phyloP scores from a whole-genome alignment of 2,888 invertebrate species.

The Sphaeridia pumilis region DNA sequence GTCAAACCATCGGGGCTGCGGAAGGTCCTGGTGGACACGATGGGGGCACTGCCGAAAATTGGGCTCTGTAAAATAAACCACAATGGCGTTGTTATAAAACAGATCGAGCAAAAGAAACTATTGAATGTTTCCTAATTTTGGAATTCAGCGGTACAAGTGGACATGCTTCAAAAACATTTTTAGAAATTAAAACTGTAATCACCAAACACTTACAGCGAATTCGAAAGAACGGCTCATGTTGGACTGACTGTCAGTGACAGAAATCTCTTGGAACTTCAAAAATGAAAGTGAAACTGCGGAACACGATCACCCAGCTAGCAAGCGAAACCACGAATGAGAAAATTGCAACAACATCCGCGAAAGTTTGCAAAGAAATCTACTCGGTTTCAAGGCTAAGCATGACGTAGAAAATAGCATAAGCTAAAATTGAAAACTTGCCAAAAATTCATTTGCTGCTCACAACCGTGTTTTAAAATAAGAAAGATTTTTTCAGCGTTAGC shows the following conservation, averaged over 20 bases:
- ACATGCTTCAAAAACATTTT: too few relatives aligned
- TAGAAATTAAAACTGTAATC: too few relatives aligned
- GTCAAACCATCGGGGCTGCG: constrained; percentile 3
- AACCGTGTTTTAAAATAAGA: too few relatives aligned
- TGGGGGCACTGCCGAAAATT: constrained; percentile 9
- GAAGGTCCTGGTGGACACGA: constrained; percentile 9
- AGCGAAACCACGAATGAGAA: not conserved
- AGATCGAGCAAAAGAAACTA: too few relatives aligned
- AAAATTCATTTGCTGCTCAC: too few relatives aligned
- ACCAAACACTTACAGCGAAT: constrained; percentile 8
- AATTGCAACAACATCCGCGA: not conserved
- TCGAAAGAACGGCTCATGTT: constrained; percentile 7
- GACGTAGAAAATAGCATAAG: not conserved
- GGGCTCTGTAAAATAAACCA: constrained; percentile 2
- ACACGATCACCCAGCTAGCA: too few relatives aligned
- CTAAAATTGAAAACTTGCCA: not conserved
- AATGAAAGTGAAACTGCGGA: too few relatives aligned
- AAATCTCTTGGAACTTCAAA: too few relatives aligned
- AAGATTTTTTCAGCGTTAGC: too few relatives aligned
- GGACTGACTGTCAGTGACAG: too few relatives aligned
- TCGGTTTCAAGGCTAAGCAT: not conserved
- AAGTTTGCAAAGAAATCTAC: not conserved
- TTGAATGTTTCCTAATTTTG: too few relatives aligned
- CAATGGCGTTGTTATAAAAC: not conserved
- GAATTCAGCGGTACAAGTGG: too few relatives aligned